Conservation (phyloP, 2,888 invertebrate species). For the Linnaemya vulpina region DNA sequence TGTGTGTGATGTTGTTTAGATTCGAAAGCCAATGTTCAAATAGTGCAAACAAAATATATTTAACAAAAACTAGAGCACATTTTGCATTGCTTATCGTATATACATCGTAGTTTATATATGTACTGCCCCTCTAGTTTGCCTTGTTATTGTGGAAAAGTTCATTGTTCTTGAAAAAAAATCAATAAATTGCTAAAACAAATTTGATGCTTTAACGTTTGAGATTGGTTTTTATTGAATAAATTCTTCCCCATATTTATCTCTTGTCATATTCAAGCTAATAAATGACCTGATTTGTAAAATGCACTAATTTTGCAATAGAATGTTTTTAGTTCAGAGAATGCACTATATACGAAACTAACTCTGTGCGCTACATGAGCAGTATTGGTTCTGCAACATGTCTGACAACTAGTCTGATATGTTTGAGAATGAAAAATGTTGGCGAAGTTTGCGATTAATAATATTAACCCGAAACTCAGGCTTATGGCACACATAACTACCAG, state of each 20-base stretch:
- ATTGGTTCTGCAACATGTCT: neutral
- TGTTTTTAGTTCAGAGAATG: neutral
- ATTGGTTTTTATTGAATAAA: neutral
- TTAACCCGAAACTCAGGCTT: too few relatives aligned
- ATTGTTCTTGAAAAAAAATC: conserved; percentile 54
- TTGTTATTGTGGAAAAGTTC: conserved; percentile 20
- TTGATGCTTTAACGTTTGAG: conserved; percentile 35
- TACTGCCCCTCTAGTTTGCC: conserved; percentile 24
- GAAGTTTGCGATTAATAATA: too few relatives aligned
- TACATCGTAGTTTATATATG: conserved; percentile 22
- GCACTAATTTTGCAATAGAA: neutral
- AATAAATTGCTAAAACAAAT: conserved; percentile 44
- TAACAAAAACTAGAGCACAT: conserved; percentile 47
- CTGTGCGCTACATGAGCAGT: too few relatives aligned
- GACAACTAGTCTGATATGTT: too few relatives aligned
- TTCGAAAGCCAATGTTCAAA: conserved; percentile 56
- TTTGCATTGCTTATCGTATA: conserved; percentile 55
- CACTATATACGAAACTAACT: neutral
- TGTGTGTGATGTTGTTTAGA: conserved; percentile 15
- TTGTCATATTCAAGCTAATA: neutral
- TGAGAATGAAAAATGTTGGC: too few relatives aligned
- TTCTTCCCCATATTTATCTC: conserved; percentile 5
- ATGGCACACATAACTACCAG: too few relatives aligned
- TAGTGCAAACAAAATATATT: conserved; percentile 15
- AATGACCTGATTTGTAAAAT: conserved; percentile 7